Conservation (phyloP, 1,140 invertebrate genomes). For the Belonocnema kinseyi region DNA sequence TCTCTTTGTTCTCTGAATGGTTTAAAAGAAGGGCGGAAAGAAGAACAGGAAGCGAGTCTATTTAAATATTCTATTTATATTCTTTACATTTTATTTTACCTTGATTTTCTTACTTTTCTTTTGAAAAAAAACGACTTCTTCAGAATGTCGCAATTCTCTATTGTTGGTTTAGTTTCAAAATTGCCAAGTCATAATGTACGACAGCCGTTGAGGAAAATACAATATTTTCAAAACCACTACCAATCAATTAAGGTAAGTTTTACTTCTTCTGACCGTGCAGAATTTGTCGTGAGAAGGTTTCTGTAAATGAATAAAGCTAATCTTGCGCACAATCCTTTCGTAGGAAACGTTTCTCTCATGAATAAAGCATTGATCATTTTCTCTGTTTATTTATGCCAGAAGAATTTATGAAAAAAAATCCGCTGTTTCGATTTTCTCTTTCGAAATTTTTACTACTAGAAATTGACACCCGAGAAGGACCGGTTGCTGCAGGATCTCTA, state of each 20-base stretch:
- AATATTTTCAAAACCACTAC: no score
- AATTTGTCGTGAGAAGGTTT: constrained; percentile 53
- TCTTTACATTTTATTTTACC: constrained; percentile 5
- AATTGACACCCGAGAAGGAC: constrained; percentile 50
- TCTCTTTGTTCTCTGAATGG: constrained; percentile 15
- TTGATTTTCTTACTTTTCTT: background rate
- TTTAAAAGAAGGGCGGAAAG: constrained; percentile 9
- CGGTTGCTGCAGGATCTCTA: constrained; percentile 52
- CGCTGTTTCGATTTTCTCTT: constrained; percentile 29
- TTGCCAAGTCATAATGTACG: no score
- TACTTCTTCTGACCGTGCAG: no score
- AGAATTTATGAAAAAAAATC: background rate
- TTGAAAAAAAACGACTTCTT: background rate
- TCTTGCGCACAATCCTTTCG: constrained; percentile 18
- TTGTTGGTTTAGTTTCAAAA: no score
- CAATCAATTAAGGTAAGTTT: no score
- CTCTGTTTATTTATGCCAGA: background rate
- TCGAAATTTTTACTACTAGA: background rate
- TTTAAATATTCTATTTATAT: constrained; percentile 25
- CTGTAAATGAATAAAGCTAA: constrained; percentile 65
- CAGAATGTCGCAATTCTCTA: background rate
- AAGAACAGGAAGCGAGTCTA: background rate
- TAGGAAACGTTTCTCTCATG: background rate
- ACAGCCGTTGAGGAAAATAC: no score
- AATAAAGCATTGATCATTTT: background rate